Conservation (phyloP, 2,113 vertebrate genomes). For the Psephotus haematonotus region DNA sequence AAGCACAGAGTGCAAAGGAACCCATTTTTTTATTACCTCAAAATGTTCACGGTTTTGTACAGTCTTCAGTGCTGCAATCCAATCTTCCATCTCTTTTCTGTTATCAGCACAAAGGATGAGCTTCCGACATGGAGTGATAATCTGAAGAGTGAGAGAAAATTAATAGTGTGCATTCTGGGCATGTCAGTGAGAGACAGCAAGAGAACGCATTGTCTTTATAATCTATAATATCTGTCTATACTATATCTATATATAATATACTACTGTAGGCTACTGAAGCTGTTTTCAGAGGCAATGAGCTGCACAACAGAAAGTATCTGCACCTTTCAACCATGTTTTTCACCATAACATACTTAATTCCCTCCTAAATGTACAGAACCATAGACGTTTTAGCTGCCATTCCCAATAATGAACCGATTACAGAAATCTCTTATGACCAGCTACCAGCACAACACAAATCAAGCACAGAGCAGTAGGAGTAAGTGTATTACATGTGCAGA, state of each 20-base stretch:
- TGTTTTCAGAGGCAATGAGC: background rate
- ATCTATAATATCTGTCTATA: background rate
- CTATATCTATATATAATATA: background rate
- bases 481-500: background rate
- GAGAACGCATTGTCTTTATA: background rate
- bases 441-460: background rate
- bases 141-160: constrained; percentile 71
- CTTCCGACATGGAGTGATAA: constrained; percentile 94
- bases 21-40: constrained; percentile 78
- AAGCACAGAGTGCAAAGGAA: background rate
- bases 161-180: background rate
- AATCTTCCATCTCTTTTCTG: constrained; percentile 99
- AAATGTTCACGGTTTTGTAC: constrained; percentile 93
- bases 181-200: background rate
- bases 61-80: constrained; percentile 92
- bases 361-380: background rate
- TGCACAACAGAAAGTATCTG: background rate
- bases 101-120: constrained; percentile 95
- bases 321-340: background rate
- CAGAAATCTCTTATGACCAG: background rate
- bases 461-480: background rate
- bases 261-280: background rate
- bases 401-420: background rate
- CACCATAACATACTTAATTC: background rate
- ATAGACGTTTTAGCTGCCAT: background rate